Evolutionary conservation across 2,888 invertebrate species (phyloP), one percentile per base, ranked within the genome.

Genomic region (Parnassius smintheus): DNA sequence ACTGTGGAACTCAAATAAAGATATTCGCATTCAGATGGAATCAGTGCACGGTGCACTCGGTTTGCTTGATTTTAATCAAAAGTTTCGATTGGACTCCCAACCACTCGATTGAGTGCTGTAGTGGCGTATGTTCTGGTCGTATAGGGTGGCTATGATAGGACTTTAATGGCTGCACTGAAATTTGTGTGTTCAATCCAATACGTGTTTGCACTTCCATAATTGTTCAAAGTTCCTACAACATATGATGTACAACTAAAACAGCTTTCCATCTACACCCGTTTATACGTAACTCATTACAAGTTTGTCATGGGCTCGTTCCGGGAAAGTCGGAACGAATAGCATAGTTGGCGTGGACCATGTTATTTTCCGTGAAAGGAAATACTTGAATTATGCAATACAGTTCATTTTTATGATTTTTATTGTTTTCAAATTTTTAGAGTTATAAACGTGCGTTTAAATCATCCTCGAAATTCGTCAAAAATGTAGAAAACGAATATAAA

Each of bases 1-100:
- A 81, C 84, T 77, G 78, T 76, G 74, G 70, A 79, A 80, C 74
- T 86, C 86, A 89, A 89, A 91, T 90, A 91, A 89, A 90, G 90
- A 89, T 89, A 86, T 85, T 81, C 78, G 75, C 77, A 80, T 85
- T 81, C 81, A 75, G 73, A 73, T 74, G 72, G 81, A 82, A 81
- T 81, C 83, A 76, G 75, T 72, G 83, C 68, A 77, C 76, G 74
- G 75, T 71, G 80, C 78, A 77, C 79, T 76, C 69, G 82, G 86
- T 86, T 87, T 87, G 88, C 86, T 87, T 91, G 91, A 89, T 91
- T 91, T 91, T 91, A 91, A 91, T 91, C 91, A 90, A 91, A 91
- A 91, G 86, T 91, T 91, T 86, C 86, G 83, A 91, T 90, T 90
- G 88, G 80, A 83, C 83, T 82, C 85, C 86, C 82, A 81, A 76